A percentile compares a stretch with the other conserved stretches of the same genome.
Evolutionary conservation across 2,113 vertebrate species (phyloP).

Genomic region (Naja naja): DNA sequence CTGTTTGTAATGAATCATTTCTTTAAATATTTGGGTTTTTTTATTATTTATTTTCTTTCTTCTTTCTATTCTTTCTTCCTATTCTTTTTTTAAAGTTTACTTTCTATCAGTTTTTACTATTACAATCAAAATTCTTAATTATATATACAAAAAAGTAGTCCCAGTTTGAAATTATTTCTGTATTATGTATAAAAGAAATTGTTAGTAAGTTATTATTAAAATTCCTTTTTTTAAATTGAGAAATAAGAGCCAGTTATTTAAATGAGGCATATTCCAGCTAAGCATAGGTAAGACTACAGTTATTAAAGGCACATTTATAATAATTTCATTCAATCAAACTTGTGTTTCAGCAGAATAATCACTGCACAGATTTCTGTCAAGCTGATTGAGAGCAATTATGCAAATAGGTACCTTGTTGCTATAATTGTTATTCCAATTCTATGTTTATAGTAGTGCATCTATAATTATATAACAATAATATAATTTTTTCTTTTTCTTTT

Average conservation of each 20-base stretch:
- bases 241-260: background rate
- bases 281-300: background rate
- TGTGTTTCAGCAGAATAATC: background rate
- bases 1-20: background rate
- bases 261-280: background rate
- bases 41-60: background rate
- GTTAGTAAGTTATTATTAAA: background rate
- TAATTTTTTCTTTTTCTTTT: background rate
- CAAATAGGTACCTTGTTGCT: slow-evolving; percentile 6
- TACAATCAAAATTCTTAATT: background rate
- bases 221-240: background rate
- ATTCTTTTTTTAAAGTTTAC: background rate
- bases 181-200: background rate
- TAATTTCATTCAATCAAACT: slow-evolving; percentile 2
- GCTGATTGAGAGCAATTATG: slow-evolving; percentile 6
- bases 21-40: background rate
- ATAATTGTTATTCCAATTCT: background rate
- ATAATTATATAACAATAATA: slow-evolving; percentile 23
- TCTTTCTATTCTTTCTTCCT: background rate
- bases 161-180: background rate
- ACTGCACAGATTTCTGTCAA: slow-evolving; percentile 31
- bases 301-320: slow-evolving; percentile 20
- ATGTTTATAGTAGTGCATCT: slow-evolving; percentile 25
- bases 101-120: background rate
- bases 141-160: background rate